Percentiles rank a stretch among this genome's conserved stretches.
phyloP scores from a whole-genome alignment of 2,888 invertebrate genomes.

The Lochmaea crataegi region DNA sequence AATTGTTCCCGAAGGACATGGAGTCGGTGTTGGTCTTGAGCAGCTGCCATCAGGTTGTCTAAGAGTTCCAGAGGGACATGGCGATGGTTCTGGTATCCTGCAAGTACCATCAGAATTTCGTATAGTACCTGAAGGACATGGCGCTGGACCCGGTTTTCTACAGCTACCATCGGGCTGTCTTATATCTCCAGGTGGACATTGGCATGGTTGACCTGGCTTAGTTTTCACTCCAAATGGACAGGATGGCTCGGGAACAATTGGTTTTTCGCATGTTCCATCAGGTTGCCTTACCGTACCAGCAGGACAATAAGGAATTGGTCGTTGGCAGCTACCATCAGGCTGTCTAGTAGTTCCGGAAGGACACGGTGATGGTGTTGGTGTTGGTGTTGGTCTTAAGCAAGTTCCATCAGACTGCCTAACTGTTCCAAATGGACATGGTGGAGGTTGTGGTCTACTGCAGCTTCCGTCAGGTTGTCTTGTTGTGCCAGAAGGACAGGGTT shows the following conservation, averaged over 20 bases:
- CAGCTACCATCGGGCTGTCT: slow-evolving; percentile 35
- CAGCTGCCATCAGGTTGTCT: no score
- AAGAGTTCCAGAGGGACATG: no score
- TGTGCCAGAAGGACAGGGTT: slow-evolving; percentile 31
- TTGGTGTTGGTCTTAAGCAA: slow-evolving; percentile 21
- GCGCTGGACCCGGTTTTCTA: slow-evolving; percentile 36
- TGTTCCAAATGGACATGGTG: slow-evolving; percentile 39
- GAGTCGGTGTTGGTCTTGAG: no score
- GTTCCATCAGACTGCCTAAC: slow-evolving; percentile 36
- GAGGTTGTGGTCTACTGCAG: slow-evolving; percentile 13
- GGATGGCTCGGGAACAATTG: slow-evolving; percentile 28
- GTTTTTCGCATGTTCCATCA: slow-evolving; percentile 31
- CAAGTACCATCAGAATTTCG: no score
- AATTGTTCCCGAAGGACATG: no score
- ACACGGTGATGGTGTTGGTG: slow-evolving; percentile 19
- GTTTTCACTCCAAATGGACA: slow-evolving; percentile 30
- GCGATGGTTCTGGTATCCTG: no score
- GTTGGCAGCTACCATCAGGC: slow-evolving; percentile 26
- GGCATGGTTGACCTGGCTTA: slow-evolving; percentile 11
- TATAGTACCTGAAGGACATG: neutral
- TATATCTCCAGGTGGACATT: neutral
- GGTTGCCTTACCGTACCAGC: slow-evolving; percentile 24
- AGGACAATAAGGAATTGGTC: slow-evolving; percentile 30
- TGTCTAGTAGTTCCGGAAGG: slow-evolving; percentile 33
- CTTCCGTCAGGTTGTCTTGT: neutral